A percentile compares a stretch with the other conserved stretches of the same genome.
These are phyloP conservation scores for Ammodytes marinus DNA, from an alignment of 2,113 vertebrate species.

Conservation along the genomic window DNA sequence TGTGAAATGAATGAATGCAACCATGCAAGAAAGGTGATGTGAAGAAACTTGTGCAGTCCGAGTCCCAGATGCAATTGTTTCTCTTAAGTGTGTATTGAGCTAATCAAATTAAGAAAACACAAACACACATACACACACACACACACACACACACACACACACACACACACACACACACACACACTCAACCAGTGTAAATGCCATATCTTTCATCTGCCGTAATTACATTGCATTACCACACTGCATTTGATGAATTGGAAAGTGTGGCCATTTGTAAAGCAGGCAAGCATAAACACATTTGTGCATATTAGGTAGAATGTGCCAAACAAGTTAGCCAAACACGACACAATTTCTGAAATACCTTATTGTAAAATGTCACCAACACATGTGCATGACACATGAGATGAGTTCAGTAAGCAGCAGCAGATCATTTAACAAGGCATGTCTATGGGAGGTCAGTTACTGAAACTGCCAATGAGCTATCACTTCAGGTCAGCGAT, in stretches of 20 bases:
- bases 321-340: background rate
- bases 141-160: too few species aligned
- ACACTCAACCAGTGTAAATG: constrained; percentile 24
- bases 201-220: constrained; percentile 30
- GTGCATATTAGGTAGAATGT: constrained; percentile 15
- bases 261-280: constrained; percentile 31
- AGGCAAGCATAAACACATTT: constrained; percentile 10
- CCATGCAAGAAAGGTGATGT: constrained; percentile 50
- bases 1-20: constrained; percentile 38
- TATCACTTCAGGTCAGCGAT: constrained; percentile 8
- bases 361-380: constrained; percentile 17
- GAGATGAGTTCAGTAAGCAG: background rate
- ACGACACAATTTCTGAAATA: background rate
- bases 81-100: constrained; percentile 24
- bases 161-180: too few species aligned
- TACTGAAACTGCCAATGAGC: background rate
- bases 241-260: constrained; percentile 47
- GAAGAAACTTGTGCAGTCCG: constrained; percentile 19
- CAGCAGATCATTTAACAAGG: constrained; percentile 1
- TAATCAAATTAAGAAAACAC: constrained; percentile 52
- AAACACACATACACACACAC: background rate
- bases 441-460: background rate
- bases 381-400: background rate
- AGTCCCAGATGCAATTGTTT: constrained; percentile 35
- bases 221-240: constrained; percentile 54